These are phyloP conservation scores for Lordiphosa mommai DNA, from an alignment of 1,140 invertebrate genomes.

Conservation along the genomic window DNA sequence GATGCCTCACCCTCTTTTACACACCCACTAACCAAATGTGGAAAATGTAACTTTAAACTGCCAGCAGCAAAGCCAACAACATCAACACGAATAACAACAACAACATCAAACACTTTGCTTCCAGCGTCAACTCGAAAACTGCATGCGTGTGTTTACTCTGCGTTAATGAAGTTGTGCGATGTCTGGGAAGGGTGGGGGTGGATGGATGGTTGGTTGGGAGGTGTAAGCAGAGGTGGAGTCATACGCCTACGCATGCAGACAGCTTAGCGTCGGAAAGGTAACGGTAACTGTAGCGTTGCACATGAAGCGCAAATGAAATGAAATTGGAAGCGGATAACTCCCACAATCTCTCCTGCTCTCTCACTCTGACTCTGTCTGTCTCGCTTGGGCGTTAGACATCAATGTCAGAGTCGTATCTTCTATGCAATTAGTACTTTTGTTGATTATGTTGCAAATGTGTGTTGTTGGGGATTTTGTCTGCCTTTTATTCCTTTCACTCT, in stretches of 20 bases:
- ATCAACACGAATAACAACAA: conserved; percentile 22
- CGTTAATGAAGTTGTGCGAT: conserved; percentile 73
- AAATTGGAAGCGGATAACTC: conserved; percentile 53
- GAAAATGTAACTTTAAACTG: conserved; percentile 75
- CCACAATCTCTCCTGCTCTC: not conserved
- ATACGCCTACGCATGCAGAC: conserved; percentile 43
- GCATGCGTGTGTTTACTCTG: conserved; percentile 76
- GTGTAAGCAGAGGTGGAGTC: conserved; percentile 8
- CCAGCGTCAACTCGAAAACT: conserved; percentile 55
- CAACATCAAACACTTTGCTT: conserved; percentile 72
- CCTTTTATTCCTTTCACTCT: too few species aligned
- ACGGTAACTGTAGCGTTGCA: conserved; percentile 64
- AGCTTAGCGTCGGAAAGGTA: conserved; percentile 55
- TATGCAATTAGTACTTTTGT: conserved; percentile 76
- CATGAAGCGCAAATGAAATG: conserved; percentile 58
- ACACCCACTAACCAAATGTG: conserved; percentile 11
- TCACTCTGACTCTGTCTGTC: not conserved
- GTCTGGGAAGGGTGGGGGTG: not conserved
- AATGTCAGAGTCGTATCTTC: conserved; percentile 62
- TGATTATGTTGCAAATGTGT: conserved; percentile 61
- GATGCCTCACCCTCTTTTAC: not conserved
- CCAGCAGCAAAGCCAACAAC: conserved; percentile 25
- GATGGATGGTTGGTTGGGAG: not conserved
- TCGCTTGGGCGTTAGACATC: conserved; percentile 43
- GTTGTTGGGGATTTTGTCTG: not conserved